These are phyloP conservation scores for Uria lomvia DNA, from an alignment of 2,113 vertebrate species.

Conservation along the genomic window DNA sequence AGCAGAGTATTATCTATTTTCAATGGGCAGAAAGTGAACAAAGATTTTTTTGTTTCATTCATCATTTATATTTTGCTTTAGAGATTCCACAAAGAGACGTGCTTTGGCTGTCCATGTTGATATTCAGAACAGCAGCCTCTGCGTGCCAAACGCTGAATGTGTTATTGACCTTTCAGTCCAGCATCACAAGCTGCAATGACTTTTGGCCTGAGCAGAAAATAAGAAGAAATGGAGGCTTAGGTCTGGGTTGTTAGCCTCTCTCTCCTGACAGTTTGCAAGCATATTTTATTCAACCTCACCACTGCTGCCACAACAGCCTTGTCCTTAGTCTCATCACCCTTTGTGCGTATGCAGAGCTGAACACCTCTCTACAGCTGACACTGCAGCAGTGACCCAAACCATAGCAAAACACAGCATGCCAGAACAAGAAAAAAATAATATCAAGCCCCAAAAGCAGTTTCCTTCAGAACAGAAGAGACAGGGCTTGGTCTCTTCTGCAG, in stretches of 20 bases:
- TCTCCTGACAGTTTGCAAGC: neutral
- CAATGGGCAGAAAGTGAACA: neutral
- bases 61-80: neutral
- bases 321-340: neutral
- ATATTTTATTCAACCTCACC: neutral
- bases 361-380: neutral
- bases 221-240: neutral
- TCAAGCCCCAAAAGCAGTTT: neutral
- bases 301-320: neutral
- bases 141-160: neutral
- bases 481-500: neutral
- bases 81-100: neutral
- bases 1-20: neutral
- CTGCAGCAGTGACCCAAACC: rapidly evolving
- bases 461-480: neutral
- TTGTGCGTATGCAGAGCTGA: neutral
- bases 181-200: neutral
- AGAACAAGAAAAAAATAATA: neutral
- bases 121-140: neutral
- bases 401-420: rapidly evolving
- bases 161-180: neutral
- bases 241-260: neutral
- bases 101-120: rapidly evolving
- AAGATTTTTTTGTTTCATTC: neutral
- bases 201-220: neutral